phyloP scores from a whole-genome alignment of 2,113 vertebrate genomes.

The Chaetodon trifascialis region DNA sequence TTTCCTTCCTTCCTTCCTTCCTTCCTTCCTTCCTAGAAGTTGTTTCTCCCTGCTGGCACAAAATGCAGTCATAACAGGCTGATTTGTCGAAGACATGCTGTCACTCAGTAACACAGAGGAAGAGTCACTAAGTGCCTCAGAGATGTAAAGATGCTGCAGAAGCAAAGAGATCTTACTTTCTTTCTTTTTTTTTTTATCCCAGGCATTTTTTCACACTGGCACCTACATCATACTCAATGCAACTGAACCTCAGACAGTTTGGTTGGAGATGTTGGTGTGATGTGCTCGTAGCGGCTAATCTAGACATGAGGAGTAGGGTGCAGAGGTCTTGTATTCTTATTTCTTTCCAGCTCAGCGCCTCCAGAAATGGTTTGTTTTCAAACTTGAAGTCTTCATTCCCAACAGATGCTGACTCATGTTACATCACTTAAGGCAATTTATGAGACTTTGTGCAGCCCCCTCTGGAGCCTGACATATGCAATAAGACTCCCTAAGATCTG shows the following conservation, averaged over 20 bases:
- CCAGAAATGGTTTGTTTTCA: not conserved
- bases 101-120: not conserved
- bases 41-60: not conserved
- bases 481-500: not conserved
- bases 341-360: not conserved
- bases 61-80: slow-evolving; percentile 5
- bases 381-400: not conserved
- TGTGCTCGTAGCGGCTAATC: not conserved
- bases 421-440: not conserved
- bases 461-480: not conserved
- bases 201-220: not conserved
- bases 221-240: not conserved
- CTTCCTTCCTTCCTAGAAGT: too few species aligned
- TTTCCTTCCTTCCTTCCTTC: not conserved
- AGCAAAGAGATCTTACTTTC: not conserved
- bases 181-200: not conserved
- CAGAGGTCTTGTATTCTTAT: not conserved
- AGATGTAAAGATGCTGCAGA: slow-evolving; percentile 16
- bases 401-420: not conserved
- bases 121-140: not conserved
- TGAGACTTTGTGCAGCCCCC: not conserved
- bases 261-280: not conserved
- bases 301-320: not conserved
- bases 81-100: not conserved
- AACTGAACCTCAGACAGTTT: not conserved